These are phyloP conservation scores for Andricus quercusramuli DNA, from an alignment of 2,888 invertebrate genomes.

Conservation along the genomic window DNA sequence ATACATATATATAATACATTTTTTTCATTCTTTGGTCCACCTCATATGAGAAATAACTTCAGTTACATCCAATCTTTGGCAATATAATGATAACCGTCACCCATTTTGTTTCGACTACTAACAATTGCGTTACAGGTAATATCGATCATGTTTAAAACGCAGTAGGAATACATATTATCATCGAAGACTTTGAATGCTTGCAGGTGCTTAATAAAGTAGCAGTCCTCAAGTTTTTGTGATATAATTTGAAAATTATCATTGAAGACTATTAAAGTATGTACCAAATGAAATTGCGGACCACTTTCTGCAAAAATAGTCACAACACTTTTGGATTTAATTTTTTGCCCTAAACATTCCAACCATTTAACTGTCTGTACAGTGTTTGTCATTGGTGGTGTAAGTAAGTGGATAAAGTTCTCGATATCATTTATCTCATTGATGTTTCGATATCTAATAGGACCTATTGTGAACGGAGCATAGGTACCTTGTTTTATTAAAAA, in stretches of 20 bases:
- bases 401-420: too few relatives aligned
- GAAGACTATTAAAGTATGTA: slow-evolving; percentile 32
- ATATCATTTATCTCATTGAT: too few relatives aligned
- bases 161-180: slow-evolving; percentile 10
- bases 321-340: slow-evolving; percentile 43
- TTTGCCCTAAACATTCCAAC: slow-evolving; percentile 4
- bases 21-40: too few relatives aligned
- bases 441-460: background rate
- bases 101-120: too few relatives aligned
- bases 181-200: slow-evolving; percentile 41
- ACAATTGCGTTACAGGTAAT: slow-evolving; percentile 9
- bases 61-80: too few relatives aligned
- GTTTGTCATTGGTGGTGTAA: too few relatives aligned
- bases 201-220: slow-evolving; percentile 39
- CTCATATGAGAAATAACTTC: too few relatives aligned
- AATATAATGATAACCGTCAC: too few relatives aligned
- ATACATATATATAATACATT: too few relatives aligned
- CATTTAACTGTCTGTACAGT: too few relatives aligned
- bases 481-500: slow-evolving; percentile 29
- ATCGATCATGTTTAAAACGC: background rate
- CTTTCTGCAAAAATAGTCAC: slow-evolving; percentile 44
- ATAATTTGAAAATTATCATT: slow-evolving; percentile 28
- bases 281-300: slow-evolving; percentile 44
- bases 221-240: slow-evolving; percentile 43
- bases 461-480: background rate